These are phyloP conservation scores for Empidonax alnorum DNA, from an alignment of 2,113 vertebrate genomes.

Conservation along the genomic window DNA sequence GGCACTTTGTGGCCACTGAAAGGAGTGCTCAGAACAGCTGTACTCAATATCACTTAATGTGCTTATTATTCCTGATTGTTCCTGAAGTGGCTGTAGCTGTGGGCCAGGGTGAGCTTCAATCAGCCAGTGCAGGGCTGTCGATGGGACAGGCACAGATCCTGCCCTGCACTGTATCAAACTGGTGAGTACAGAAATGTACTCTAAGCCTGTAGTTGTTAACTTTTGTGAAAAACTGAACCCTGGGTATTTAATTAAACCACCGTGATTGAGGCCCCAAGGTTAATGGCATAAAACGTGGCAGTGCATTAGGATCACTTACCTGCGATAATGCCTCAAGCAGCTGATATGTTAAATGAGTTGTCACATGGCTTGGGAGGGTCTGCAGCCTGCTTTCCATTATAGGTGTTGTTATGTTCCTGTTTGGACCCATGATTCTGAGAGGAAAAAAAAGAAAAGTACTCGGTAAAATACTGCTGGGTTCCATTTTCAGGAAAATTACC, in stretches of 20 bases:
- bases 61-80: background rate
- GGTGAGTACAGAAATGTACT: background rate
- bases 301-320: background rate
- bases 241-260: background rate
- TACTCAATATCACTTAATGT: background rate
- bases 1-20: background rate
- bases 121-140: background rate
- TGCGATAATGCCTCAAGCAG: background rate
- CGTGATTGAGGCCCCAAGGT: background rate
- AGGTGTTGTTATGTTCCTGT: background rate
- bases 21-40: background rate
- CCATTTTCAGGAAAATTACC: slow-evolving; percentile 16
- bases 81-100: background rate
- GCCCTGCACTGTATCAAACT: fast-evolving
- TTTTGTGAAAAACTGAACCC: background rate
- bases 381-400: background rate
- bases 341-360: background rate
- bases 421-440: background rate
- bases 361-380: background rate
- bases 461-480: background rate
- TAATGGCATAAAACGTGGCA: background rate
- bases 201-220: background rate
- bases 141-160: background rate
- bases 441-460: background rate
- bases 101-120: background rate